phyloP scores from a whole-genome alignment of 1,140 invertebrate species.

The Cotesia chilonis region DNA sequence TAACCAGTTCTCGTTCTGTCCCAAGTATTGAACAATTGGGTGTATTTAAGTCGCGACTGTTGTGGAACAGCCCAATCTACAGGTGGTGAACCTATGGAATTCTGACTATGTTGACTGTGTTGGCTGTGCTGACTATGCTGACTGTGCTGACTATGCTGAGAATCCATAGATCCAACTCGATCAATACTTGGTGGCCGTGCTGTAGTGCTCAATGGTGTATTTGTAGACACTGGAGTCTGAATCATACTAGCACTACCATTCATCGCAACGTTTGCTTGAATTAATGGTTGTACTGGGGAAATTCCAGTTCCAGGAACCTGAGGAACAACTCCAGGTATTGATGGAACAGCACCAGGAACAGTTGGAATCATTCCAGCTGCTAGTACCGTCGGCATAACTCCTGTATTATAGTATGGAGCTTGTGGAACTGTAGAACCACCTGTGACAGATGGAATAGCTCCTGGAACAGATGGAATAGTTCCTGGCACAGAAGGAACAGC shows the following conservation, averaged over 20 bases:
- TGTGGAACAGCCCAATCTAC: slow-evolving; percentile 90
- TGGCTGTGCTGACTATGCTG: slow-evolving; percentile 52
- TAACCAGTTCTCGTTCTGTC: slow-evolving; percentile 87
- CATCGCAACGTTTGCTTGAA: slow-evolving; percentile 39
- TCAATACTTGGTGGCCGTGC: slow-evolving; percentile 65
- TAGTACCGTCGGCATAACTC: background rate
- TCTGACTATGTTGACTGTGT: slow-evolving; percentile 53
- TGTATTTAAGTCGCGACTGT: slow-evolving; percentile 90
- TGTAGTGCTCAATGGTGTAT: slow-evolving; percentile 63
- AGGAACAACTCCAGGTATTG: slow-evolving; percentile 28
- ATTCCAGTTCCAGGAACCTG: slow-evolving; percentile 9
- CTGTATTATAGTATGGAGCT: no score
- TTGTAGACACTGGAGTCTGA: slow-evolving; percentile 62
- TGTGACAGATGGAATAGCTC: slow-evolving; percentile 10
- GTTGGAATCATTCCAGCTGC: slow-evolving; percentile 8
- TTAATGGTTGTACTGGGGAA: slow-evolving; percentile 33
- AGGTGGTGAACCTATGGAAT: slow-evolving; percentile 59
- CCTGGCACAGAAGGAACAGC: slow-evolving; percentile 34
- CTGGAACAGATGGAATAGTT: slow-evolving; percentile 3
- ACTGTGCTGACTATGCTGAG: slow-evolving; percentile 60
- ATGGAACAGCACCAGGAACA: slow-evolving; percentile 26
- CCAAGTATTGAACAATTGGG: slow-evolving; percentile 92
- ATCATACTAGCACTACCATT: slow-evolving; percentile 50
- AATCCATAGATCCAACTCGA: slow-evolving; percentile 62
- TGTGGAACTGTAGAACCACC: background rate